Evolutionary conservation across 2,888 invertebrate species (phyloP).

Genomic region (Caenorhabditis sp.): DNA sequence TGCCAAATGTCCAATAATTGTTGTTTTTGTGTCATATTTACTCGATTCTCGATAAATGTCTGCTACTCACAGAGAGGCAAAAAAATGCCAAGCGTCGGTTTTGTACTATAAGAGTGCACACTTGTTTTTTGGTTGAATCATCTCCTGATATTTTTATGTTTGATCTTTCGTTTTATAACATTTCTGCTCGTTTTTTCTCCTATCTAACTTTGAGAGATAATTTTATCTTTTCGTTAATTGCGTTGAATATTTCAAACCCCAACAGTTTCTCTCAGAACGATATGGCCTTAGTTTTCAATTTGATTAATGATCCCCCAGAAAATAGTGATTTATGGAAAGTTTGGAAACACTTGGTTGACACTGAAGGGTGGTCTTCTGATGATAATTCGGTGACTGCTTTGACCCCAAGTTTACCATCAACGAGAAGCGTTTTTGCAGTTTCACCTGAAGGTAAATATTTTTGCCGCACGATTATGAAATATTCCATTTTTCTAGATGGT

Average conservation of each 20-base stretch:
- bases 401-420: conserved; percentile 36
- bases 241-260: too few relatives aligned
- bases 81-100: neutral
- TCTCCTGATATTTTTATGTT: neutral
- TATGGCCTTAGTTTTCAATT: conserved; percentile 10
- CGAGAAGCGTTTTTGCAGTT: conserved; percentile 40
- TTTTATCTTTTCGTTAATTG: neutral
- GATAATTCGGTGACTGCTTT: conserved; percentile 44
- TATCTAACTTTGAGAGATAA: neutral
- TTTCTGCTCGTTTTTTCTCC: neutral
- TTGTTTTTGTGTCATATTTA: too few relatives aligned
- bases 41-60: too few relatives aligned
- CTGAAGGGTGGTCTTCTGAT: conserved; percentile 48
- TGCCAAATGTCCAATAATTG: too few relatives aligned
- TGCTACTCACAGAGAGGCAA: too few relatives aligned
- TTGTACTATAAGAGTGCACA: neutral
- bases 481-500: conserved; percentile 10
- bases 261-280: too few relatives aligned
- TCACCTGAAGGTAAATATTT: conserved; percentile 30
- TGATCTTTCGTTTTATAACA: neutral
- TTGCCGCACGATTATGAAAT: too few relatives aligned
- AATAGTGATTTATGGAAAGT: conserved; percentile 35
- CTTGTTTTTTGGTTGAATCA: neutral
- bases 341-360: conserved; percentile 41
- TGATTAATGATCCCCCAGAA: conserved; percentile 27